A percentile compares a stretch with the other conserved stretches of the same genome.
These are phyloP conservation scores for Girardinus metallicus DNA, from an alignment of 2,797 vertebrate genomes.

Conservation along the genomic window DNA sequence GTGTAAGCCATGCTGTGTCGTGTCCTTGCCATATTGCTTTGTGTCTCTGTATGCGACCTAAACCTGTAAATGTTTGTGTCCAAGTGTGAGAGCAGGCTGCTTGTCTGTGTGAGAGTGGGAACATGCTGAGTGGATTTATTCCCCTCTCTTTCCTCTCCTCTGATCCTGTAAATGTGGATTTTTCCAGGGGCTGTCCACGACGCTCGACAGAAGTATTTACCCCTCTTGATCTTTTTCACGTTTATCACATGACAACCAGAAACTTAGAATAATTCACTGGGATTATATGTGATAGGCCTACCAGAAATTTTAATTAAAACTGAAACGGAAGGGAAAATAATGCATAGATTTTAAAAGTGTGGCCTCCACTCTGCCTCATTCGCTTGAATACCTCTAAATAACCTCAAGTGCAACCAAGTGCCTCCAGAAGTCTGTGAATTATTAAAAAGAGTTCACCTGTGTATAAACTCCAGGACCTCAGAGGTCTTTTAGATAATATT, in stretches of 20 bases:
- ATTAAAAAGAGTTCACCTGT: background rate
- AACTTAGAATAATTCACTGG: background rate
- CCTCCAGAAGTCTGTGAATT: background rate
- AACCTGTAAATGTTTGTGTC: conserved; percentile 49
- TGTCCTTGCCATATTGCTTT: conserved; percentile 58
- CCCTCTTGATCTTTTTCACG: background rate
- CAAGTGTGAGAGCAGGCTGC: conserved; percentile 20
- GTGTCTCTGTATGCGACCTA: conserved; percentile 51
- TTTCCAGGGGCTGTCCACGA: background rate
- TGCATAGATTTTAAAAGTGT: background rate
- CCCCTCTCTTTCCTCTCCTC: conserved; percentile 21
- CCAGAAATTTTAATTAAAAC: background rate
- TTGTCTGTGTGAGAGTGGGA: conserved; percentile 22
- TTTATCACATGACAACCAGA: background rate
- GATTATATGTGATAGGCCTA: background rate
- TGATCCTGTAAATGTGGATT: conserved; percentile 34
- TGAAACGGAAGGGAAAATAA: background rate
- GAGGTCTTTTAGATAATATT: background rate
- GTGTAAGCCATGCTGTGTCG: conserved; percentile 41
- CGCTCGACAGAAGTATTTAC: background rate
- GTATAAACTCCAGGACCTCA: background rate
- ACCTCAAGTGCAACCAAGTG: background rate
- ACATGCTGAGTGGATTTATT: conserved; percentile 33
- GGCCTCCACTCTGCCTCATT: background rate
- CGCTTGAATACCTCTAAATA: background rate